A percentile compares a stretch with the other conserved stretches of the same genome.
These are phyloP conservation scores for Hypotaenidia philippensis DNA, from an alignment of 2,797 vertebrate genomes.

Conservation along the genomic window DNA sequence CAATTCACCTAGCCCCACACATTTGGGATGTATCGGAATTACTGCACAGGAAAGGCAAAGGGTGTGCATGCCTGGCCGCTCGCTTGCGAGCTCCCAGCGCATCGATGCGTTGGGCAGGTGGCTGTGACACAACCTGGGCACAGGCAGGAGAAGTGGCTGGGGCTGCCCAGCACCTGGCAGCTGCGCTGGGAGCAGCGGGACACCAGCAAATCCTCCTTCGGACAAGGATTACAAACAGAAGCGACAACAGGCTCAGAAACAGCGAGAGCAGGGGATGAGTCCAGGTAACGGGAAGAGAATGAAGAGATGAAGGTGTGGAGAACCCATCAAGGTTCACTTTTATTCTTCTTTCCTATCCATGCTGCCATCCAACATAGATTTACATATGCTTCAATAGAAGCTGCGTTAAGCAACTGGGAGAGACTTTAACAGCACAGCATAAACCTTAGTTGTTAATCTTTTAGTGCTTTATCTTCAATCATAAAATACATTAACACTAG, in stretches of 20 bases:
- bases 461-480: background rate
- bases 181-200: accelerated
- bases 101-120: accelerated
- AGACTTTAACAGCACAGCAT: background rate
- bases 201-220: background rate
- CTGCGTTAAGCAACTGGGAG: background rate
- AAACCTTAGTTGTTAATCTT: background rate
- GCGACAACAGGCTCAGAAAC: background rate
- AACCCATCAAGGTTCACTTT: background rate
- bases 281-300: background rate
- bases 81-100: background rate
- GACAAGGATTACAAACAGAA: background rate
- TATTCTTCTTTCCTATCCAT: background rate
- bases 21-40: background rate
- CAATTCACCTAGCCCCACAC: accelerated
- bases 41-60: background rate
- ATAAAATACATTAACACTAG: background rate
- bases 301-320: background rate
- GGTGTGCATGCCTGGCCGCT: background rate
- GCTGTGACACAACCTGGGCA: background rate
- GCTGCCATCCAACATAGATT: background rate
- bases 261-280: background rate
- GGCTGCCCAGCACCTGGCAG: background rate
- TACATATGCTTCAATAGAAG: background rate
- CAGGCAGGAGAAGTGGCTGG: background rate